These are phyloP conservation scores for Etia nguti DNA, from an alignment of 2,113 vertebrate species.

Conservation along the genomic window DNA sequence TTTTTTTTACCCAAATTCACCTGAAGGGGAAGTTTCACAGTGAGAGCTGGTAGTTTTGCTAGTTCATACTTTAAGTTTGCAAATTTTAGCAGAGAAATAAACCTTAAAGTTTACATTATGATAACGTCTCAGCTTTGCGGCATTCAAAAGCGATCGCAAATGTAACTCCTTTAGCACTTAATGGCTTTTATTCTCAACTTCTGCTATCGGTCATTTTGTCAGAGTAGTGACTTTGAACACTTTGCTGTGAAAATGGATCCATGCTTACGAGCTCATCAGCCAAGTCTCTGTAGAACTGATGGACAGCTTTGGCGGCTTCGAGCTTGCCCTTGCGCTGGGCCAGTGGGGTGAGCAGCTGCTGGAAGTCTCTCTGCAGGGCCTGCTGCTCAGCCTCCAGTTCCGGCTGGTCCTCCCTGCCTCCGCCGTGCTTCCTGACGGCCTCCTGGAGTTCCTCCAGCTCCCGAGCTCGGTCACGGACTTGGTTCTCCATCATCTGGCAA, in stretches of 20 bases:
- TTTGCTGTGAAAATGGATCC: background rate
- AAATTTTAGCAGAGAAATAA: background rate
- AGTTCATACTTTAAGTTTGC: constrained; percentile 1
- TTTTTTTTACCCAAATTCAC: constrained; percentile 17
- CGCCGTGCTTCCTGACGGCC: constrained; percentile 66
- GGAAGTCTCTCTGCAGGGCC: constrained; percentile 77
- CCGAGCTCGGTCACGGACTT: constrained; percentile 79
- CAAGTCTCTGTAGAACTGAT: constrained; percentile 88
- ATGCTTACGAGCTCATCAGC: constrained; percentile 85
- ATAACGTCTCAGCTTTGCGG: background rate
- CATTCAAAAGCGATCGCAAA: background rate
- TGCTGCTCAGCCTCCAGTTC: constrained; percentile 73
- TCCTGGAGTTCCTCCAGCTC: constrained; percentile 85
- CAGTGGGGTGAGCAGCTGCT: constrained; percentile 81
- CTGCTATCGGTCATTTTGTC: background rate
- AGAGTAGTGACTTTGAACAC: background rate
- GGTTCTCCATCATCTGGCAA: constrained; percentile 85
- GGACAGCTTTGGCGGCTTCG: constrained; percentile 78
- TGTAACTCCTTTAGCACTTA: background rate
- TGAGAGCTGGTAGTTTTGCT: background rate
- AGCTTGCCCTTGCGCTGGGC: constrained; percentile 80
- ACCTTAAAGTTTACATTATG: background rate
- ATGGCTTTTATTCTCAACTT: background rate
- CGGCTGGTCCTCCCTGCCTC: constrained; percentile 58
- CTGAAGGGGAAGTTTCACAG: constrained; percentile 24